phyloP scores from a whole-genome alignment of 2,797 vertebrate species.

The Sciaenops ocellatus region DNA sequence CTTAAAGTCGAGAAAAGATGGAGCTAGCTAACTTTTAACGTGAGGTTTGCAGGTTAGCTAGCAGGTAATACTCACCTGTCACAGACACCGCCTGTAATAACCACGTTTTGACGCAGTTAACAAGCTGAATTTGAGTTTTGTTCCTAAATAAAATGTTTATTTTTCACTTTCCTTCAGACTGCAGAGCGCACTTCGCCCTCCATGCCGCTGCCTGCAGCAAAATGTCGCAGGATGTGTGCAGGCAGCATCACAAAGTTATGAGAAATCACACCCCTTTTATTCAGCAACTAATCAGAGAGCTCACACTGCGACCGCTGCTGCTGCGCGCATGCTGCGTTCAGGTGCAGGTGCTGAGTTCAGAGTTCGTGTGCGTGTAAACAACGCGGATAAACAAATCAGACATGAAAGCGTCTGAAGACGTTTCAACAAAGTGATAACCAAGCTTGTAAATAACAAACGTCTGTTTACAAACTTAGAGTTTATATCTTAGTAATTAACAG shows the following conservation, averaged over 20 bases:
- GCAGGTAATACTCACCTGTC: neutral
- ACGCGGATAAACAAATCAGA: conserved; percentile 1
- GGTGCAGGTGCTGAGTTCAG: neutral
- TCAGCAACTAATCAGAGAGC: conserved; percentile 71
- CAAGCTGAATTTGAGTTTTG: neutral
- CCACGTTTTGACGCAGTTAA: accelerated
- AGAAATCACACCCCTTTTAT: conserved; percentile 71
- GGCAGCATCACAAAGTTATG: neutral
- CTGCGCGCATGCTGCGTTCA: conserved; percentile 39
- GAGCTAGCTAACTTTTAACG: conserved; percentile 40
- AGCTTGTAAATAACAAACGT: too few relatives aligned
- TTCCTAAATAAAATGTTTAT: accelerated
- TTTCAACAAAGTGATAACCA: too few relatives aligned
- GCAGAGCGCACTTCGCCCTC: neutral
- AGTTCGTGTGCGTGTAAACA: neutral
- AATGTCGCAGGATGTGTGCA: neutral
- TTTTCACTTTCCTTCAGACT: conserved; percentile 41
- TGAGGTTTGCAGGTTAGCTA: conserved; percentile 10
- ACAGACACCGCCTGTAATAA: neutral
- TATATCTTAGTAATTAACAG: neutral
- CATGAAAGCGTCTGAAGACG: neutral
- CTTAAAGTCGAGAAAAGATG: too few relatives aligned
- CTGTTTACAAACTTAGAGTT: neutral
- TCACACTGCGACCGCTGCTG: neutral
- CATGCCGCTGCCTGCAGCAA: conserved; percentile 10